Evolutionary conservation across 2,797 vertebrate species (phyloP), one percentile per base, ranked within the genome.

Genomic region (Leptatherina wallacei): DNA sequence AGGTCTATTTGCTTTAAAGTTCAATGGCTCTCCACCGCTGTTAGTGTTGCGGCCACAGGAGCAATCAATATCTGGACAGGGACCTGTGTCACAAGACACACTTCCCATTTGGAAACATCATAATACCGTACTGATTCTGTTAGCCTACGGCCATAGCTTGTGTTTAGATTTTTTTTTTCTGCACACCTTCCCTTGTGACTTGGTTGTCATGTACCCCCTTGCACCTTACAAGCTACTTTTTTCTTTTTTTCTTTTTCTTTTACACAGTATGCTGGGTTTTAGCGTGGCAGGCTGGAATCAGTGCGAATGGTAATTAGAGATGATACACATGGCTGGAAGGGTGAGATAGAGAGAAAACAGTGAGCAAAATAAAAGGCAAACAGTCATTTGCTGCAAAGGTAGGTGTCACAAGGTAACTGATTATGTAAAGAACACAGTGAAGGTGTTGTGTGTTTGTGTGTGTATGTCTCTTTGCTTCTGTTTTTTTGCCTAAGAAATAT

Each of bases 21-120:
- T 95, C 88, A 94, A 94, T 92, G 85, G 67, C 82, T 94, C 92
- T 95, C 84, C 77, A 73, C 67, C 91, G 89, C 86, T 94, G 81
- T 86, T 94, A 93, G 88, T 93, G 89, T 93, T 93, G 75, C 78
- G 86, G 80, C 80, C 90, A 88, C 93, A 77, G 92, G 71, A 84
- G 65, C 81, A 88, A 92, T 93, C 88, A 81, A 78, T 93, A 92
- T 93, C 93, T 93, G 82, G 81, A 91, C 90, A 88, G 84, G 83
- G 85, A 83, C 78, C 92, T 85, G 69, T 93, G 93, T 94, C 94
- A 93, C 83, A 75, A 92, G 84, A 91, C 92, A 91, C 82, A 79
- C 92, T 94, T 88, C 89, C 92, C 90, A 87, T 94, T 94, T 94
- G 92, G 93, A 94, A 92, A 94, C 92, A 93, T 94, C 91, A 93